Conservation (phyloP, 2,888 invertebrate species). For the Drosophila rubida region DNA sequence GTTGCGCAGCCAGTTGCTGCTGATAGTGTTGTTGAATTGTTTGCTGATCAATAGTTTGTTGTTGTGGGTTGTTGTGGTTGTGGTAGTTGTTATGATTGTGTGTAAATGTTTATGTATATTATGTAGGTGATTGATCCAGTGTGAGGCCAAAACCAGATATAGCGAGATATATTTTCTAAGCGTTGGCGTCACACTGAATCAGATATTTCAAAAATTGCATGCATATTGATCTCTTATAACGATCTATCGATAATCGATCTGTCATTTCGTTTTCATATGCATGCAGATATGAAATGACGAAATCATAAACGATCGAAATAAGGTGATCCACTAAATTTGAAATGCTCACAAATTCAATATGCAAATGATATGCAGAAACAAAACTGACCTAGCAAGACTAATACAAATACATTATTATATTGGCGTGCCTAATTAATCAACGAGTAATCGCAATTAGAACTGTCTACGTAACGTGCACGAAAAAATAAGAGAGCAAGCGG, state of each 20-base stretch:
- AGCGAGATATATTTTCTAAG: neutral
- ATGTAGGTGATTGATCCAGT: constrained; percentile 10
- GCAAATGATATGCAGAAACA: constrained; percentile 9
- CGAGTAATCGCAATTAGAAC: constrained; percentile 12
- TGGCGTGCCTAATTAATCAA: constrained; percentile 11
- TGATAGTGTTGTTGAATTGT: constrained; percentile 86
- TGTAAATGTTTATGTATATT: constrained; percentile 52
- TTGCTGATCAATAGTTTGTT: constrained; percentile 85
- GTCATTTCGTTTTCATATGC: too few relatives aligned
- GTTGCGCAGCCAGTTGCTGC: constrained; percentile 86
- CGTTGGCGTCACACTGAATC: constrained; percentile 50
- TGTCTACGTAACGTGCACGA: constrained; percentile 10
- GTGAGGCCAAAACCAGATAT: constrained; percentile 29
- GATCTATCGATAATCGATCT: neutral
- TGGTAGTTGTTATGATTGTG: constrained; percentile 85
- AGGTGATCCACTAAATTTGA: neutral
- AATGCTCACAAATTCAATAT: neutral
- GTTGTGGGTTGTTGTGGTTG: constrained; percentile 86
- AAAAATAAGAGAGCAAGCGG: neutral
- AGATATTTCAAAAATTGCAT: neutral
- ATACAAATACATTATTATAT: constrained; percentile 6
- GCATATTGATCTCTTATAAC: neutral
- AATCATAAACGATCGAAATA: neutral
- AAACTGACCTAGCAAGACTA: constrained; percentile 37
- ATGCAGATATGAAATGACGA: too few relatives aligned